Conservation (phyloP, 2,888 invertebrate species). For the Odontomyia ornata region DNA sequence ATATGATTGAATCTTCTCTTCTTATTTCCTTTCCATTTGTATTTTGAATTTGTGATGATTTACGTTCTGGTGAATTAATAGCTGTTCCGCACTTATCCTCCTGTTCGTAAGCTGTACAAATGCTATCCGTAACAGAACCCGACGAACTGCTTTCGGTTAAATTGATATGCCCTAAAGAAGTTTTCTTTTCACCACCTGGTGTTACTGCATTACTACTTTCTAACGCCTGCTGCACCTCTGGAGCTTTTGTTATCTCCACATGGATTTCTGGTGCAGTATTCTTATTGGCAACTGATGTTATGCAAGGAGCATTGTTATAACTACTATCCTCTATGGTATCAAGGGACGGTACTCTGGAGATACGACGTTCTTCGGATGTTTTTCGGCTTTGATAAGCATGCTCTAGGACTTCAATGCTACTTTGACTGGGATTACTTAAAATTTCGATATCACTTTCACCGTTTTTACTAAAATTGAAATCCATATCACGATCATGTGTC, state of each 20-base stretch:
- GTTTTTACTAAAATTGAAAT: conserved; percentile 54
- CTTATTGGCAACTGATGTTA: neutral
- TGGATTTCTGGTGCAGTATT: neutral
- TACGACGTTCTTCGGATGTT: conserved; percentile 66
- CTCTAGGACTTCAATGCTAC: conserved; percentile 74
- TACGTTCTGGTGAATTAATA: conserved; percentile 15
- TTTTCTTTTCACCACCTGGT: neutral
- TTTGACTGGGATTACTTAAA: conserved; percentile 76
- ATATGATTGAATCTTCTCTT: conserved; percentile 56
- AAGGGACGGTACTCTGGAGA: conserved; percentile 63
- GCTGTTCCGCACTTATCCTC: conserved; percentile 51
- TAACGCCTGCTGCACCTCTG: neutral
- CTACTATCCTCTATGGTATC: conserved; percentile 64
- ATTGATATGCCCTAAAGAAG: conserved; percentile 53
- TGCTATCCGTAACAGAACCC: conserved; percentile 70
- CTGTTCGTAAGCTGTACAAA: conserved; percentile 70
- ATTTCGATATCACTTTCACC: conserved; percentile 76
- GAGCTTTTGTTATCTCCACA: conserved; percentile 8
- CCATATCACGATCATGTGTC: conserved; percentile 58
- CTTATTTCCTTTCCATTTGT: conserved; percentile 44
- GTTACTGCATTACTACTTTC: neutral
- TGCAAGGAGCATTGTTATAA: neutral
- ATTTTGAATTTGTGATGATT: neutral
- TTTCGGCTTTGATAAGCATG: conserved; percentile 59
- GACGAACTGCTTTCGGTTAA: conserved; percentile 72